phyloP scores from a whole-genome alignment of 1,140 invertebrate genomes.

The Drosophila sulfurigaster region DNA sequence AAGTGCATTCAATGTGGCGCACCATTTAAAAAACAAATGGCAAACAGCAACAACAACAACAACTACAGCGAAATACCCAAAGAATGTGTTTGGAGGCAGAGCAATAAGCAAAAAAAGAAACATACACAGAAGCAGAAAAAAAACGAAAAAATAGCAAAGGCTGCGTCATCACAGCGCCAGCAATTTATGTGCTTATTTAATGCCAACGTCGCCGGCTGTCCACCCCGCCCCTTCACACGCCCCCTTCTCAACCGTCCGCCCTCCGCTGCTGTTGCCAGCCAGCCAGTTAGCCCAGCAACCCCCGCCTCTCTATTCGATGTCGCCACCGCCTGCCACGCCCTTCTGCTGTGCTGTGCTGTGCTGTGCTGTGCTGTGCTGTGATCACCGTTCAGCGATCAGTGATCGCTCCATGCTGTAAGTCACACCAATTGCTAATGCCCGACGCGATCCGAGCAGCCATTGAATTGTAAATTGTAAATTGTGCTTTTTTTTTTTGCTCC shows the following conservation, averaged over 20 bases:
- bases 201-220: constrained; percentile 32
- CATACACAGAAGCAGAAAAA: neutral
- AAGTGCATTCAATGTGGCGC: neutral
- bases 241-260: neutral
- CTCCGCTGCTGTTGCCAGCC: neutral
- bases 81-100: constrained; percentile 30
- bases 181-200: constrained; percentile 61
- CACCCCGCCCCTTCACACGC: neutral
- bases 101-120: constrained; percentile 10
- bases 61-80: constrained; percentile 20
- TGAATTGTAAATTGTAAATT: constrained; percentile 60
- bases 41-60: constrained; percentile 8
- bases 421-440: constrained; percentile 50
- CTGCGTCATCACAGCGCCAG: constrained; percentile 47
- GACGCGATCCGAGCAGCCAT: constrained; percentile 37
- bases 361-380: too few relatives aligned
- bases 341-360: too few relatives aligned
- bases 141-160: constrained; percentile 24
- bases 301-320: too few relatives aligned
- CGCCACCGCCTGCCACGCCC: constrained; percentile 34
- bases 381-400: constrained; percentile 7
- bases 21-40: neutral
- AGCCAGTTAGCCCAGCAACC: neutral
- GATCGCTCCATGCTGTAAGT: constrained; percentile 32
- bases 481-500: constrained; percentile 6